Conservation (phyloP, 2,888 invertebrate species). For the Elmis aenea region DNA sequence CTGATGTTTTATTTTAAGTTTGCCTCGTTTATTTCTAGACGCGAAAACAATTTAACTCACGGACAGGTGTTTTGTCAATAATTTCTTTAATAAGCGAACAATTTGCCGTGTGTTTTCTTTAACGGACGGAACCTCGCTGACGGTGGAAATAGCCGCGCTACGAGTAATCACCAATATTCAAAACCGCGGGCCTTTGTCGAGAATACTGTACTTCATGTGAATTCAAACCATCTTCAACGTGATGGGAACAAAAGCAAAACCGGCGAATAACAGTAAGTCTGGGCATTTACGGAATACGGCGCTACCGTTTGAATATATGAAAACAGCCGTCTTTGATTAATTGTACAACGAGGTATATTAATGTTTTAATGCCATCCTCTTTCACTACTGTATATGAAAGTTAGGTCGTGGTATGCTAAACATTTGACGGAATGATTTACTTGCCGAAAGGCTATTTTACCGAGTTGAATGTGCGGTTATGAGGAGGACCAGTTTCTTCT, state of each 20-base stretch:
- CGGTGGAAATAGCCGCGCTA: no score
- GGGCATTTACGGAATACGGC: conserved; percentile 24
- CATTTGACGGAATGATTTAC: conserved; percentile 24
- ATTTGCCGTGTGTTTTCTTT: no score
- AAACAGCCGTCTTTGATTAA: conserved; percentile 23
- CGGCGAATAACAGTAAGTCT: conserved; percentile 17
- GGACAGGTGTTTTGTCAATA: no score
- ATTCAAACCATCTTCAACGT: conserved; percentile 7
- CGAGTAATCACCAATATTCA: no score
- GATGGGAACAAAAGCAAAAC: conserved; percentile 7
- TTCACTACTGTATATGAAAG: conserved; percentile 26
- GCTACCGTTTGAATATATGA: conserved; percentile 26
- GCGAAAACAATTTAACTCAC: no score
- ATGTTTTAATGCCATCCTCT: conserved; percentile 25
- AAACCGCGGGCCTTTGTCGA: no score
- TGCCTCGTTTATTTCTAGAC: no score
- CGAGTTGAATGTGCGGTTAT: conserved; percentile 7
- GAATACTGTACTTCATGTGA: conserved; percentile 7
- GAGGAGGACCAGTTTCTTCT: conserved; percentile 16
- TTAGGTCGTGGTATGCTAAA: conserved; percentile 23
- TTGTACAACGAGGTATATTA: conserved; percentile 24
- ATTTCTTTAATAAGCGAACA: no score
- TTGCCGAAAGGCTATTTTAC: conserved; percentile 11
- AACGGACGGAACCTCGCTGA: no score
- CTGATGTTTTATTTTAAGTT: no score